Conservation (phyloP, 1,140 invertebrate genomes). For the Ostrea denselamellosa region DNA sequence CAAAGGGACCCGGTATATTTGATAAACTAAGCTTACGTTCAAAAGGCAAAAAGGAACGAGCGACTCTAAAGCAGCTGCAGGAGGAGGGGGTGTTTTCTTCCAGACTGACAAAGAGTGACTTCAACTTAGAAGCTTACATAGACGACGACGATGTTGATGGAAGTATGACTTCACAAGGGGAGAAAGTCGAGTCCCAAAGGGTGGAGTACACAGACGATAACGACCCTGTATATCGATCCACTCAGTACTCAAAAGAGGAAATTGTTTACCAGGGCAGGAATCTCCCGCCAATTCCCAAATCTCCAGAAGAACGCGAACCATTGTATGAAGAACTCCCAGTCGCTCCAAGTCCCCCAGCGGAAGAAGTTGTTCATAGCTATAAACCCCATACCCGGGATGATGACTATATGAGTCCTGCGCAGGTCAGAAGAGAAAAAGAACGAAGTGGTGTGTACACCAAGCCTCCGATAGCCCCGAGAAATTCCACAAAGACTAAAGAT, state of each 20-base stretch:
- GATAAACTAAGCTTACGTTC: constrained; percentile 72
- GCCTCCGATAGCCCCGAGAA: constrained; percentile 61
- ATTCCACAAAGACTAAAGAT: constrained; percentile 28
- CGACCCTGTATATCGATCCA: neutral
- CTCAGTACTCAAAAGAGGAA: constrained; percentile 31
- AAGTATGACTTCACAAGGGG: neutral
- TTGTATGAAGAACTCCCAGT: constrained; percentile 74
- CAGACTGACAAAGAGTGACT: constrained; percentile 65
- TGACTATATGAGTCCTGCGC: constrained; percentile 72
- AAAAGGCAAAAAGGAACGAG: constrained; percentile 70
- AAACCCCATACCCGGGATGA: constrained; percentile 59
- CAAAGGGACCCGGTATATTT: constrained; percentile 66
- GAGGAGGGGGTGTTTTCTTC: constrained; percentile 73
- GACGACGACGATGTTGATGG: constrained; percentile 43
- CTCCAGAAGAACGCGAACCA: constrained; percentile 57
- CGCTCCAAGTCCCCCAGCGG: constrained; percentile 64
- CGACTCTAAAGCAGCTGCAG: constrained; percentile 71
- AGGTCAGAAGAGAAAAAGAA: constrained; percentile 54
- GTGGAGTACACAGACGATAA: neutral
- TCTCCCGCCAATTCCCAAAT: constrained; percentile 70
- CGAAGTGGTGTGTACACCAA: constrained; percentile 58
- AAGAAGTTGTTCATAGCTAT: neutral
- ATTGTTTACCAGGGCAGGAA: constrained; percentile 62
- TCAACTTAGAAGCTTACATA: constrained; percentile 71
- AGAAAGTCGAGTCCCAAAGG: neutral